Percentiles rank a stretch among this genome's conserved stretches.
Conservation (phyloP, 2,113 vertebrate genomes). For the Pterocles orientalis region DNA sequence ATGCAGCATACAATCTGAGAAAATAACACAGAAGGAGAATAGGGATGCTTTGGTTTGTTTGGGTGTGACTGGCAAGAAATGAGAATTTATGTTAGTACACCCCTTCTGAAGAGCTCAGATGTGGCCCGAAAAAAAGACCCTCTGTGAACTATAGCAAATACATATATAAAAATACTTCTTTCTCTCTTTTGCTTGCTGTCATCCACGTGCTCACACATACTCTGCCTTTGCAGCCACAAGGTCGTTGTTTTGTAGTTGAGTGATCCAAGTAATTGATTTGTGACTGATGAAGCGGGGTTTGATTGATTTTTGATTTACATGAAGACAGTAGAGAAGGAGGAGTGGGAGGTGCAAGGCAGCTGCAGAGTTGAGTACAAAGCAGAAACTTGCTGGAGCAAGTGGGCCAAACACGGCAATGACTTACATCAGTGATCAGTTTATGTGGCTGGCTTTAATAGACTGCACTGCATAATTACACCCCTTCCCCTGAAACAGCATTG, state of each 20-base stretch:
- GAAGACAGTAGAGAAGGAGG: neutral
- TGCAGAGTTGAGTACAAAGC: neutral
- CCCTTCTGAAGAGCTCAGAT: neutral
- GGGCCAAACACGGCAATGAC: neutral
- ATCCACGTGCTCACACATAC: neutral
- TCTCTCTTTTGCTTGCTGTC: neutral
- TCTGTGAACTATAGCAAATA: neutral
- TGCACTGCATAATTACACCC: neutral
- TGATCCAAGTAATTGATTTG: conserved; percentile 25
- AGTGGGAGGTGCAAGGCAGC: neutral
- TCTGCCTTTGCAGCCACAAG: neutral
- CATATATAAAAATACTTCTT: neutral
- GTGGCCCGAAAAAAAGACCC: neutral
- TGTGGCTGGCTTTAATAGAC: neutral
- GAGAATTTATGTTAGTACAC: neutral
- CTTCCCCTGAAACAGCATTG: neutral
- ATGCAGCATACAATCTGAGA: neutral
- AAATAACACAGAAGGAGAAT: neutral
- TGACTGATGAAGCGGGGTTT: neutral
- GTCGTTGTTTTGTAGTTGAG: neutral
- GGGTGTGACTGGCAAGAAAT: neutral
- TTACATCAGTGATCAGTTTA: neutral
- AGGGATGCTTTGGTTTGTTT: neutral
- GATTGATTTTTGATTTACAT: conserved; percentile 30
- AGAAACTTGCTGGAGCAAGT: neutral